Evolutionary conservation across 2,113 vertebrate species (phyloP).

Genomic region (Platysternon megacephalum): DNA sequence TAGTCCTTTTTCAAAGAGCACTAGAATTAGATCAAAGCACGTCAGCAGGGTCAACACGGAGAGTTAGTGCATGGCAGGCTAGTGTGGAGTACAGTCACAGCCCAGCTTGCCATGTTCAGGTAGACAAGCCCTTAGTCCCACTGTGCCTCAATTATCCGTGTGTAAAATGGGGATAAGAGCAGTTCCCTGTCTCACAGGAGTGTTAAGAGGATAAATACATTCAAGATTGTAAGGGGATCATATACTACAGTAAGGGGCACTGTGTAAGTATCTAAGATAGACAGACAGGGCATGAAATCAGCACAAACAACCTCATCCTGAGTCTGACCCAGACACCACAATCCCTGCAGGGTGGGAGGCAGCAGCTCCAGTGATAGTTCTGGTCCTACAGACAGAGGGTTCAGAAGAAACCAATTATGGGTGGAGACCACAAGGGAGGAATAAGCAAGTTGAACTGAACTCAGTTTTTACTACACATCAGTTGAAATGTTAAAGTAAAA

Average conservation of each 20-base stretch:
- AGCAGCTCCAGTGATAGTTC: background rate
- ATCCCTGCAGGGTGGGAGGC: background rate
- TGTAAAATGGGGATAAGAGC: background rate
- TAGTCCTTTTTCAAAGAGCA: background rate
- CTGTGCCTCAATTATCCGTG: background rate
- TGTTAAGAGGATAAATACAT: background rate
- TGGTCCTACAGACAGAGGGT: rapidly evolving
- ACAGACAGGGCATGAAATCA: background rate
- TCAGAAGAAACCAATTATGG: rapidly evolving
- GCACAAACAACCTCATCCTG: background rate
- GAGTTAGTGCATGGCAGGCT: background rate
- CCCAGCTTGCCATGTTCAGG: too few relatives aligned
- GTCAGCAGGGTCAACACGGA: background rate
- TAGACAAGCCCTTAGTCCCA: background rate
- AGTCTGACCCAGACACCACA: background rate
- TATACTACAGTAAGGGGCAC: background rate
- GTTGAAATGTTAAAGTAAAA: background rate
- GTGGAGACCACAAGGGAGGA: rapidly evolving
- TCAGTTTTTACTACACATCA: background rate
- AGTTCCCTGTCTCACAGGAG: background rate
- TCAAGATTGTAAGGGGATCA: background rate
- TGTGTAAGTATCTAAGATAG: background rate
- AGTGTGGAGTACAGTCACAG: too few relatives aligned
- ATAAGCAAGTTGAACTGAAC: background rate
- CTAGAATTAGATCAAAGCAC: background rate